Percentiles rank a stretch among this genome's conserved stretches.
Conservation (phyloP, 2,797 vertebrate species). For the Pelobates cultripes region DNA sequence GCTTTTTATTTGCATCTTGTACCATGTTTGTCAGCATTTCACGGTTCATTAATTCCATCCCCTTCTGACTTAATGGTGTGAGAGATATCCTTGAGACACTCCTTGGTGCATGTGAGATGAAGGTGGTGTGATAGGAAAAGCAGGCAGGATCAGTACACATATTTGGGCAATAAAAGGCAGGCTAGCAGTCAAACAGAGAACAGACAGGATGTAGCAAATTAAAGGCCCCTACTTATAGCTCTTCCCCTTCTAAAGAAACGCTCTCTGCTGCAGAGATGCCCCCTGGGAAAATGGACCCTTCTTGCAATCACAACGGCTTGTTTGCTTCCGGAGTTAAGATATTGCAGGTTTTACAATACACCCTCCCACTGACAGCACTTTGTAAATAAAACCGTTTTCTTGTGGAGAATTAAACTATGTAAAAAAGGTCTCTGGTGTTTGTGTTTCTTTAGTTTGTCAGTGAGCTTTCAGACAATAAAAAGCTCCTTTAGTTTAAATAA, state of each 20-base stretch:
- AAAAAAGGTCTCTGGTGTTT: background rate
- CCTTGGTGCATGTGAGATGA: slow-evolving; percentile 57
- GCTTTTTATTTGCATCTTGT: slow-evolving; percentile 59
- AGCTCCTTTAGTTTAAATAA: no score
- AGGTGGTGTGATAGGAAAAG: slow-evolving; percentile 57
- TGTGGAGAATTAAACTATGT: background rate
- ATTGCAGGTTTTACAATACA: slow-evolving; percentile 51
- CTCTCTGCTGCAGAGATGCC: slow-evolving; percentile 59
- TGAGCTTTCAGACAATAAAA: background rate
- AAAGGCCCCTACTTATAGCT: slow-evolving; percentile 55
- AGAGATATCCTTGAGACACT: slow-evolving; percentile 55
- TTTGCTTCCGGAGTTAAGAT: slow-evolving; percentile 60
- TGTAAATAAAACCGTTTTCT: slow-evolving; percentile 19
- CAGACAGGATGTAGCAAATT: slow-evolving; percentile 64
- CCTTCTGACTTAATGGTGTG: slow-evolving; percentile 36
- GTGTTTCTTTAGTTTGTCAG: background rate
- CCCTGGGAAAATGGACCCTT: slow-evolving; percentile 58
- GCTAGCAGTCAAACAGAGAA: slow-evolving; percentile 60
- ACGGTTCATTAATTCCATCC: slow-evolving; percentile 55
- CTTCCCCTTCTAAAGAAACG: slow-evolving; percentile 58
- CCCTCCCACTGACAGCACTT: slow-evolving; percentile 45
- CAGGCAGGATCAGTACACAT: slow-evolving; percentile 57
- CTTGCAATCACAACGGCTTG: slow-evolving; percentile 58
- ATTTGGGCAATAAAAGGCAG: slow-evolving; percentile 66
- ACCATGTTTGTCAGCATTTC: slow-evolving; percentile 47